phyloP scores from a whole-genome alignment of 2,888 invertebrate species.

The Girardia tigrina region DNA sequence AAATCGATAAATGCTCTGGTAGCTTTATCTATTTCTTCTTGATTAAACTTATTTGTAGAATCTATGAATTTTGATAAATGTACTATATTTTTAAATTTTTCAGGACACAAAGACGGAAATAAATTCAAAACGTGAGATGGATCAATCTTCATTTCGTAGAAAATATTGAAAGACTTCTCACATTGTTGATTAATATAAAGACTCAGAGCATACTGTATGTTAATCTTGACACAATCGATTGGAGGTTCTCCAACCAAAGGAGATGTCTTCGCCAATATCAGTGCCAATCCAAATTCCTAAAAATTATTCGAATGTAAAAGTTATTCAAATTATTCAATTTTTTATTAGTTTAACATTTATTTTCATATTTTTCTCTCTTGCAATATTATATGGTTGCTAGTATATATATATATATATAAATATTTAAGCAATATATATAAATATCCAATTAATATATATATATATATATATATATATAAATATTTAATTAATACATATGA shows the following conservation, averaged over 20 bases:
- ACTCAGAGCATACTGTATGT: neutral
- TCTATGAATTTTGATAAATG: neutral
- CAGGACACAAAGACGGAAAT: slow-evolving; percentile 7
- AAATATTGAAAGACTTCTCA: neutral
- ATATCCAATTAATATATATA: too few species aligned
- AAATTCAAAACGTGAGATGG: neutral
- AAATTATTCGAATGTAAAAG: too few species aligned
- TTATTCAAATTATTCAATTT: too few species aligned
- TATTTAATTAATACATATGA: too few species aligned
- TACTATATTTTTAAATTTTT: neutral
- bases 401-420: too few species aligned
- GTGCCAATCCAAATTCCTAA: neutral
- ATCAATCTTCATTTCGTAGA: neutral
- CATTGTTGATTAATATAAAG: neutral
- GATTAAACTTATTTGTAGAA: neutral
- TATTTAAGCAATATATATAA: too few species aligned
- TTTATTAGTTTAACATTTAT: too few species aligned
- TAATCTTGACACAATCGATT: neutral
- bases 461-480: too few species aligned
- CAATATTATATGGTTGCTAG: too few species aligned
- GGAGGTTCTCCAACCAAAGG: neutral
- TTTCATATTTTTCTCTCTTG: too few species aligned
- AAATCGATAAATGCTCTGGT: neutral
- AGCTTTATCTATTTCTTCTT: neutral
- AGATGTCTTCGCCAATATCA: neutral